Percentiles rank a stretch among this genome's conserved stretches.
Evolutionary conservation across 2,113 vertebrate species (phyloP).

Genomic region (Telmatochromis sp.): DNA sequence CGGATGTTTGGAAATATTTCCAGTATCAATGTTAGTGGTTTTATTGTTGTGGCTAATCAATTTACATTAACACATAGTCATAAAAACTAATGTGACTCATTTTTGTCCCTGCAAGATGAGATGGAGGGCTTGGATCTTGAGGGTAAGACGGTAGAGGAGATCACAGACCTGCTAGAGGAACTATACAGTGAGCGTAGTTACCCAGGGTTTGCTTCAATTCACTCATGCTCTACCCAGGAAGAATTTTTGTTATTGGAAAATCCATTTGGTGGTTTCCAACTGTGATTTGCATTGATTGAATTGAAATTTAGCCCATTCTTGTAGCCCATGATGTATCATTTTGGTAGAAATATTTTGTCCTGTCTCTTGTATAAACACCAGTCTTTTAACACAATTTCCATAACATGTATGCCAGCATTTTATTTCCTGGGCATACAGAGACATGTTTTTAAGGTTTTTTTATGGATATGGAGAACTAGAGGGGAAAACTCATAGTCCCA

Average conservation of each 20-base stretch:
- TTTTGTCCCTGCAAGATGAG: slow-evolving; percentile 66
- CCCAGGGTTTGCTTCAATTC: slow-evolving; percentile 19
- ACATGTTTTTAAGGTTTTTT: neutral
- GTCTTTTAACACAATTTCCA: neutral
- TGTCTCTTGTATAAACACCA: neutral
- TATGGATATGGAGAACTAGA: neutral
- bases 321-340: neutral
- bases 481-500: neutral
- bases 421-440: neutral
- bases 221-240: neutral
- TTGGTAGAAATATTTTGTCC: slow-evolving; percentile 5
- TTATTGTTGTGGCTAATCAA: neutral
- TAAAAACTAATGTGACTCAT: slow-evolving; percentile 37
- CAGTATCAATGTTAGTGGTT: neutral
- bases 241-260: neutral
- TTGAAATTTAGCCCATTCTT: slow-evolving; percentile 13
- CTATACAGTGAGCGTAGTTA: neutral
- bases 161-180: neutral
- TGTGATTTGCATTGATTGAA: slow-evolving; percentile 16
- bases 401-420: neutral
- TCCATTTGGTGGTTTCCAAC: neutral
- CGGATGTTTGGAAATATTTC: neutral
- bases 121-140: slow-evolving; percentile 74
- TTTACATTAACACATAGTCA: neutral
- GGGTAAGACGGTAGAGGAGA: slow-evolving; percentile 63